Evolutionary conservation across 2,797 vertebrate genomes (phyloP), one percentile per base, ranked within the genome.

Genomic region (Glyptemys insculpta): DNA sequence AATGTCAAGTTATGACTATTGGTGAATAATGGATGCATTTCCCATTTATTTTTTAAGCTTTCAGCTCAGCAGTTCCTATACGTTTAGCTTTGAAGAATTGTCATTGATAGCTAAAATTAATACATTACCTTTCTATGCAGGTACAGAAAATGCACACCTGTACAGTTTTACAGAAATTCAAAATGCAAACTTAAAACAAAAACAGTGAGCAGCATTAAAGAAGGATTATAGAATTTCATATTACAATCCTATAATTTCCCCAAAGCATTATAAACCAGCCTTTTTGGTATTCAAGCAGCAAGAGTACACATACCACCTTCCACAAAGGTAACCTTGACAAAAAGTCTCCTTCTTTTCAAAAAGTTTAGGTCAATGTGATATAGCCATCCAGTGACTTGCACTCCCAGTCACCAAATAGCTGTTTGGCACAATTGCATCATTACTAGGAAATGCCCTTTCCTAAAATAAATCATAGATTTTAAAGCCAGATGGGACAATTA

Each of bases 201-300:
- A 89, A 97, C 94, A 6, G 97, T 97, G 88, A 94, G 52, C 90
- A 94, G 49, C 82, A 97, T 97, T 97, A 92, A 96, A 95, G 90
- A 92, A 52, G 91, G 97, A 97, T 97, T 97, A 96, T 68, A 84
- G 79, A 74, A 90, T 83, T 97, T 98, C 95, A 96, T 95, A 94
- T 97, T 95, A 96, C 87, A 96, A 96, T 91, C 79, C 68, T 87
- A 84, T 96, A 97, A 96, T 98, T 97, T 97, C 94, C 81, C 89
- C 54, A 19, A 93, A 96, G 89, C 93, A 96, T 96, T 89, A 96
- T 88, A 92, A 87, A 91, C 0, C 0, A 56, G 54, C 5, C 37
- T 90, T 96, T 97, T 93, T 95, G 65, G 79, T 93, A 92, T 95
- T 93, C 88, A 95, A 91, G 86, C 49, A 94, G 76, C 79, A 53